Conservation (phyloP, 2,888 invertebrate species). For the Lathronympha strigana region DNA sequence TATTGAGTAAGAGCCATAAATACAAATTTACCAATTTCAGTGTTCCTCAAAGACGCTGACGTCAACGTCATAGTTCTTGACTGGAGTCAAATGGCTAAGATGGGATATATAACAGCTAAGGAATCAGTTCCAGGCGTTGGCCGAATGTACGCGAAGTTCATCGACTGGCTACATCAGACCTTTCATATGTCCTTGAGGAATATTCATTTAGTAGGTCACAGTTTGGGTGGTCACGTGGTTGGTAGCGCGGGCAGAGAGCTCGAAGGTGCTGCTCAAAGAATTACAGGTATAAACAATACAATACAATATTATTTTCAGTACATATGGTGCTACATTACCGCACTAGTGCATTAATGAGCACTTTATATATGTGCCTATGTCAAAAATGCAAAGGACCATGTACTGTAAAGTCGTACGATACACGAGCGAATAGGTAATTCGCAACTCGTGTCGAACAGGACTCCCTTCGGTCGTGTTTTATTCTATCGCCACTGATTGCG, state of each 20-base stretch:
- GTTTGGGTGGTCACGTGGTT: constrained; percentile 19
- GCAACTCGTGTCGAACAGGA: too few relatives aligned
- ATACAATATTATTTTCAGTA: too few relatives aligned
- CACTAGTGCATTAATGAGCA: too few relatives aligned
- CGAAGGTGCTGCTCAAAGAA: neutral
- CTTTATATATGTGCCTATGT: too few relatives aligned
- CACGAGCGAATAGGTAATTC: too few relatives aligned
- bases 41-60: constrained; percentile 8
- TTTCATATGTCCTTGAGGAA: constrained; percentile 1
- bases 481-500: too few relatives aligned
- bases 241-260: constrained; percentile 16
- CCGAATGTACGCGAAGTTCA: constrained; percentile 6
- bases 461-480: too few relatives aligned
- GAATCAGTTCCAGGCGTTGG: neutral
- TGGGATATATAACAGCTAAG: constrained; percentile 2
- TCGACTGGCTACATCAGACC: constrained; percentile 5
- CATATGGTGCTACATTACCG: too few relatives aligned
- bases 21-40: neutral
- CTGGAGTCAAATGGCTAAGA: constrained; percentile 7
- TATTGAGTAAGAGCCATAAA: too few relatives aligned
- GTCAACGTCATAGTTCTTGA: constrained; percentile 22
- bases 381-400: too few relatives aligned
- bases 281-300: constrained; percentile 7
- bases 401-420: too few relatives aligned
- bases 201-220: constrained; percentile 13